Evolutionary conservation across 37 sponge, comb jelly and placozoan species (phyloP).

Genomic region (Dysidea cf. avara): DNA sequence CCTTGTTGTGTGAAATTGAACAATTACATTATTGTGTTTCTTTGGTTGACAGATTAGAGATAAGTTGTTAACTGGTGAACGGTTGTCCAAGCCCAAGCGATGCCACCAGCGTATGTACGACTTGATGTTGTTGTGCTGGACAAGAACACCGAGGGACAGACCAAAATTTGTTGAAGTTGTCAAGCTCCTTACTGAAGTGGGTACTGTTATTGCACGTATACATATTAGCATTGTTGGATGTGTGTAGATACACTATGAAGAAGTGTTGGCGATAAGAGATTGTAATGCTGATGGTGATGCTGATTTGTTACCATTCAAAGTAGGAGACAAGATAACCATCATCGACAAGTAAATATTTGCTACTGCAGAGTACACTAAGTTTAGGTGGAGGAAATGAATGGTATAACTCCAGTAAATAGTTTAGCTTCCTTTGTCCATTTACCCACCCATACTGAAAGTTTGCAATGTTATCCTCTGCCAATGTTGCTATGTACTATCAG

Average conservation of each 20-base stretch:
- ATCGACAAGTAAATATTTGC: constrained; percentile 35
- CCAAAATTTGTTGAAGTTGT: constrained; percentile 41
- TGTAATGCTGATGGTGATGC: background rate
- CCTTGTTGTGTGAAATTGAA: no score
- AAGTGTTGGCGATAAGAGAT: background rate
- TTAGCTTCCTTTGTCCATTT: no score
- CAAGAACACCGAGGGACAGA: constrained; percentile 13
- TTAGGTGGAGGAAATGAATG: no score
- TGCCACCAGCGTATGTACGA: constrained; percentile 37
- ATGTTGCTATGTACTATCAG: no score
- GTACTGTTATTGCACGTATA: background rate
- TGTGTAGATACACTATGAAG: background rate
- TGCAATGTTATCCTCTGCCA: no score
- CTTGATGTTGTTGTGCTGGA: constrained; percentile 52
- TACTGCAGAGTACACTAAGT: background rate
- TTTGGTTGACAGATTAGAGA: constrained; percentile 17
- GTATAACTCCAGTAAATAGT: no score
- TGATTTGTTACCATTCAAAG: constrained; percentile 25
- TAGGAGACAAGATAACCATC: constrained; percentile 29
- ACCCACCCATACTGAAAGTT: no score
- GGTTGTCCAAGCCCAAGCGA: constrained; percentile 30
- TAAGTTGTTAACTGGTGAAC: constrained; percentile 17
- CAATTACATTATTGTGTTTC: background rate
- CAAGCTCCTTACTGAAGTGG: constrained; percentile 18
- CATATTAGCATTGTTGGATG: background rate